These are phyloP conservation scores for Falcaria lacertinaria DNA, from an alignment of 2,888 invertebrate species.

Conservation along the genomic window DNA sequence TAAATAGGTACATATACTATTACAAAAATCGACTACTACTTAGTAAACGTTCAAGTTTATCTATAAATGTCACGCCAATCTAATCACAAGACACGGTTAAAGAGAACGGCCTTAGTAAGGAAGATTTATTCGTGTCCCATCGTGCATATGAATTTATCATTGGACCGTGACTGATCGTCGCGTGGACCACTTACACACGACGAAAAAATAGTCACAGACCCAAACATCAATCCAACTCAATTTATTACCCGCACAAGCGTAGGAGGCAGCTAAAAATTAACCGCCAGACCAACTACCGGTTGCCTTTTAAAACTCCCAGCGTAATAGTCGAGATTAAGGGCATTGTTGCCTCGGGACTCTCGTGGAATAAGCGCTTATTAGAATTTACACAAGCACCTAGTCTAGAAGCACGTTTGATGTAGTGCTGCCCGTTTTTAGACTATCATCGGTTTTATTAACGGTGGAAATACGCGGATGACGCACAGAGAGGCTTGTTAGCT, in stretches of 20 bases:
- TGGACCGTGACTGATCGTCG: conserved; percentile 56
- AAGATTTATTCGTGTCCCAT: conserved; percentile 49
- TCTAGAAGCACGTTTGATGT: conserved; percentile 49
- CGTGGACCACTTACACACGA: conserved; percentile 45
- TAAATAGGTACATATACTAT: neutral
- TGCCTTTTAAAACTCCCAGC: conserved; percentile 61
- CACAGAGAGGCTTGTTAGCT: conserved; percentile 56
- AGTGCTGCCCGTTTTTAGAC: conserved; percentile 58
- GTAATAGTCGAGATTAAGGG: conserved; percentile 72
- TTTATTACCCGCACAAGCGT: conserved; percentile 63
- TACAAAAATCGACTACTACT: conserved; percentile 10
- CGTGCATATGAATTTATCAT: conserved; percentile 47
- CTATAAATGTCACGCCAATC: conserved; percentile 37
- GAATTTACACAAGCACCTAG: conserved; percentile 57
- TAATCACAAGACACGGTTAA: conserved; percentile 38
- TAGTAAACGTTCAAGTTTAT: conserved; percentile 35
- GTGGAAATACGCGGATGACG: conserved; percentile 64
- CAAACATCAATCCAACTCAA: conserved; percentile 44
- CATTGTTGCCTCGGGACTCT: conserved; percentile 67
- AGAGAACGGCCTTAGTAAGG: conserved; percentile 32
- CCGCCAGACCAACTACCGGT: conserved; percentile 60
- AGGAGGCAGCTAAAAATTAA: conserved; percentile 73
- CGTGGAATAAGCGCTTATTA: conserved; percentile 65
- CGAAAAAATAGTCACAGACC: conserved; percentile 22
- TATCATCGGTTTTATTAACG: conserved; percentile 65